phyloP scores from a whole-genome alignment of 37 sponge, comb jelly and placozoan genomes.

The Crambe crambe region DNA sequence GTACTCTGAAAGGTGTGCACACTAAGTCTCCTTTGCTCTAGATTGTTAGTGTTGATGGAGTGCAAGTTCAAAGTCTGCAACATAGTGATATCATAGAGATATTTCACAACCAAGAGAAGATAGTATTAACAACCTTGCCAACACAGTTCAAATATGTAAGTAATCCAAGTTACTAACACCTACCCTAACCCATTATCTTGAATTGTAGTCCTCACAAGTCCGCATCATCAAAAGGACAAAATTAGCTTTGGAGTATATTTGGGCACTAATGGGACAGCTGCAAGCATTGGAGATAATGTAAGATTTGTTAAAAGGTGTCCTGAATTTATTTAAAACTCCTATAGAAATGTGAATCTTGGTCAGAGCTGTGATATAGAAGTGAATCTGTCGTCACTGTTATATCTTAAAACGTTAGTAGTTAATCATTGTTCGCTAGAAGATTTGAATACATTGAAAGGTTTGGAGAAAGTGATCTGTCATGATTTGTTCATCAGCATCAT shows the following conservation, averaged over 20 bases:
- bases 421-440: conserved; percentile 32
- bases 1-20: too few relatives aligned
- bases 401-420: conserved; percentile 9
- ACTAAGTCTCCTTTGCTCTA: too few relatives aligned
- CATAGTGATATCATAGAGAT: conserved; percentile 48
- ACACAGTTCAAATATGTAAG: conserved; percentile 36
- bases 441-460: conserved; percentile 30
- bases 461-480: background rate
- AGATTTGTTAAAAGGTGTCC: background rate
- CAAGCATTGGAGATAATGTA: conserved; percentile 53
- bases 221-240: conserved; percentile 17
- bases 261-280: conserved; percentile 33
- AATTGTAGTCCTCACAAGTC: conserved; percentile 28
- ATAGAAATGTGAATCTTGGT: conserved; percentile 47
- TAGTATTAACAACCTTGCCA: conserved; percentile 29
- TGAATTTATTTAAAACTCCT: background rate
- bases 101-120: conserved; percentile 34
- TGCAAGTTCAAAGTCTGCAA: conserved; percentile 23
- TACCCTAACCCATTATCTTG: background rate
- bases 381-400: conserved; percentile 4
- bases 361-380: background rate
- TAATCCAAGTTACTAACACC: background rate
- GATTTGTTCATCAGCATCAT: background rate
- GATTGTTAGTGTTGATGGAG: conserved; percentile 58
- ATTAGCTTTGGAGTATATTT: conserved; percentile 27